These are phyloP conservation scores for Bolinopsis microptera DNA, from an alignment of 37 sponge, comb jelly and placozoan genomes.

Conservation along the genomic window DNA sequence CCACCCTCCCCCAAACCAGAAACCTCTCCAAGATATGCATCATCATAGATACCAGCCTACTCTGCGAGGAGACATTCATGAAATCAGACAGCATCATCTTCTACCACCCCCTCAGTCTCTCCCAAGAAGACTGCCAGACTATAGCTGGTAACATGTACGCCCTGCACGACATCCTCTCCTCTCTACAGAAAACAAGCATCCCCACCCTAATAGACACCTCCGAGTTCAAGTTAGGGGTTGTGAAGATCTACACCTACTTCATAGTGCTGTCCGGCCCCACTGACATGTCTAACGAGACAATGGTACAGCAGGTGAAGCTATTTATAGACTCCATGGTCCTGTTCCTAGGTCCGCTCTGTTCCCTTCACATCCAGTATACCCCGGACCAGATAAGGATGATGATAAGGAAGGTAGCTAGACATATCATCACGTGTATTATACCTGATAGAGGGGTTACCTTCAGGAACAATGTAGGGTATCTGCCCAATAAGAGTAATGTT, in stretches of 20 bases:
- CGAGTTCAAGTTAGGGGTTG: neutral
- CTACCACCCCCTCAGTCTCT: constrained; percentile 8
- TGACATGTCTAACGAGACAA: neutral
- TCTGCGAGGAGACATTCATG: constrained; percentile 12
- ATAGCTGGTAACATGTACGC: neutral
- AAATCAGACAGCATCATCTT: constrained; percentile 34
- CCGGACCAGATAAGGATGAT: neutral
- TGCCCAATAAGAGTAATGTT: constrained; percentile 39
- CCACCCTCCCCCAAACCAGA: neutral
- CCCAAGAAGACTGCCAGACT: neutral
- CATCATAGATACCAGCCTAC: constrained; percentile 9
- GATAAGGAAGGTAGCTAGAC: constrained; percentile 11
- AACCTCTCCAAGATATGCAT: constrained; percentile 45
- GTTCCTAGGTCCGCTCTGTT: constrained; percentile 20
- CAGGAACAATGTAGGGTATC: constrained; percentile 44
- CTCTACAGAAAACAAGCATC: neutral
- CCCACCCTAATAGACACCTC: neutral
- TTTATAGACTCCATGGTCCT: neutral
- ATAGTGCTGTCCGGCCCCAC: constrained; percentile 14
- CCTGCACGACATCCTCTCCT: neutral
- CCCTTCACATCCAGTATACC: neutral
- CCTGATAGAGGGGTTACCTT: constrained; percentile 34
- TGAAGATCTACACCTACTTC: constrained; percentile 26
- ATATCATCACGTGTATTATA: neutral
- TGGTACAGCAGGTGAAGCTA: constrained; percentile 17